Evolutionary conservation across 2,888 invertebrate genomes (phyloP).

Genomic region (Branchellion lobata): DNA sequence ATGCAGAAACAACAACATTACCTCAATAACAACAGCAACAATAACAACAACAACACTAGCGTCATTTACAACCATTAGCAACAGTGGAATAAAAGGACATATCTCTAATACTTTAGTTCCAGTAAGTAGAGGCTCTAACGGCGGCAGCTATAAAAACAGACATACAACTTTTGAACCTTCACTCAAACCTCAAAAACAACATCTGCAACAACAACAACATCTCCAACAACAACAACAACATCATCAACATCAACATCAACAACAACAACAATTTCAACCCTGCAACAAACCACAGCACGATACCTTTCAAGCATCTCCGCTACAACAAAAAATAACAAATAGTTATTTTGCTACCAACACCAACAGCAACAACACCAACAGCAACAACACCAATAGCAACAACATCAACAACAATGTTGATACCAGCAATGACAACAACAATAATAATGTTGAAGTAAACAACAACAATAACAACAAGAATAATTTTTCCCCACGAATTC

Average conservation of each 20-base stretch:
- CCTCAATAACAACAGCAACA: too few relatives aligned
- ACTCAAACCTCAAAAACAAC: neutral
- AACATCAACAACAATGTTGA: neutral
- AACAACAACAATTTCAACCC: neutral
- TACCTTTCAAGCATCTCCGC: too few relatives aligned
- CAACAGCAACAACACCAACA: neutral
- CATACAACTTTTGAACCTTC: neutral
- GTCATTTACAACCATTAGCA: neutral
- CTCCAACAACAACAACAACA: neutral
- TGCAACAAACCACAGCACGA: neutral
- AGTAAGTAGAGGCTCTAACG: neutral
- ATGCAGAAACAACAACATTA: too few relatives aligned
- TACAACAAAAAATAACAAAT: too few relatives aligned
- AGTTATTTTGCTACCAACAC: too few relatives aligned
- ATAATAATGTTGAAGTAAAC: neutral
- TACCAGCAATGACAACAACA: neutral
- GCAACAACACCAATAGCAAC: neutral
- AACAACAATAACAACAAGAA: neutral
- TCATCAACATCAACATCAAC: neutral
- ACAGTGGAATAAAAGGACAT: slow-evolving; percentile 3
- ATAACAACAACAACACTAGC: neutral
- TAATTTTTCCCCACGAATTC: neutral
- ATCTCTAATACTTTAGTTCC: neutral
- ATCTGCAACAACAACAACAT: neutral
- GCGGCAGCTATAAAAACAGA: neutral